Evolutionary conservation across 2,888 invertebrate species (phyloP), one percentile per base, ranked within the genome.

Genomic region (Colletes collaris): DNA sequence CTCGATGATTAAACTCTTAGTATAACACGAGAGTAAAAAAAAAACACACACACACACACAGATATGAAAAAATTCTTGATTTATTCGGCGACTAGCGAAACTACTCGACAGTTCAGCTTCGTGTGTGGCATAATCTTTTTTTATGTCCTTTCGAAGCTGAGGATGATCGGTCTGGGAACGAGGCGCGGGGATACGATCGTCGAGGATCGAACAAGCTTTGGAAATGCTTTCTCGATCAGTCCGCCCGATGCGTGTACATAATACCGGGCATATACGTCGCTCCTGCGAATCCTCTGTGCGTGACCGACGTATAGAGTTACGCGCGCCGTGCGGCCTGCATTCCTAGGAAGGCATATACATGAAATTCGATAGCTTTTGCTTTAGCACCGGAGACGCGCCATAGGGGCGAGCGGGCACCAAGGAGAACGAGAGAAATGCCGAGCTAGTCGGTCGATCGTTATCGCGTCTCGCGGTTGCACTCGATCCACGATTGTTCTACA

Each of bases 271-370:
- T 72, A 75, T 69, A 69, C 58, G 69, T 67, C 82, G 79, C 66
- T 63, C 66, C 72, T 56, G 82, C 74, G 82, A 79, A 80, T 84
- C 88, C 74, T 72, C 80, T 78, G 81, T 89, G 89, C 90, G 90
- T 89, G 90, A 90, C 84, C 83, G 85, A 80, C 85, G 89, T 89
- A 89, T 90, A 87, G 87, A 87, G 89, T 89, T 89, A 88, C 90
- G 82, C 80, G 81, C 70, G 82, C 80, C 84, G 79, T 68, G 56
- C 82, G 84, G 84, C 72, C 80, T 72, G 83, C 90, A 90, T 90
- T 90, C 89, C 89, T 84, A 84, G 85, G 77, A 68, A 65, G 76
- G 84, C 74, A 76, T 83, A 86, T 69, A 85, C 83, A 78, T 86
- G 89, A 90, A 90, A 90, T 90, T 90, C 90, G 88, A 90, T 89